phyloP scores from a whole-genome alignment of 2,888 invertebrate genomes.

The Acleris holmiana region DNA sequence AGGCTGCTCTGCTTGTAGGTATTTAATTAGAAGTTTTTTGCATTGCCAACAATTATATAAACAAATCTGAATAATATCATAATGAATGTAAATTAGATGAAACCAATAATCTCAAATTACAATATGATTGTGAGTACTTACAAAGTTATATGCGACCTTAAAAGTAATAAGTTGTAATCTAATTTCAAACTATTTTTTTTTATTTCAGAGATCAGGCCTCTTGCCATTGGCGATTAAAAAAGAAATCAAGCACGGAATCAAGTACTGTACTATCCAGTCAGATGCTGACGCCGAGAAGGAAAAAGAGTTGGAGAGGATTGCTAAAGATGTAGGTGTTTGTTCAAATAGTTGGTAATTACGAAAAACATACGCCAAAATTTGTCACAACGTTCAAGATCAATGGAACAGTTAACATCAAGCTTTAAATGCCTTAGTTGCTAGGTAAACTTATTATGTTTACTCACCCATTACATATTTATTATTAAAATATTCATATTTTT shows the following conservation, averaged over 20 bases:
- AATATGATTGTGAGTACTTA: constrained; percentile 31
- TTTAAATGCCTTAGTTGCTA: no score
- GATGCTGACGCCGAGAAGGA: constrained; percentile 67
- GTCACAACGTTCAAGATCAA: no score
- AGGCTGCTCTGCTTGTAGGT: no score
- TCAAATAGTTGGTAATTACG: background rate
- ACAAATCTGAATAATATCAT: no score
- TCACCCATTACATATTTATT: no score
- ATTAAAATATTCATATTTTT: no score
- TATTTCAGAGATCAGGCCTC: constrained; percentile 51
- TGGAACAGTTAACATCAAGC: no score
- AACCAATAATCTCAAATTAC: constrained; percentile 5
- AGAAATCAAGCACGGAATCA: constrained; percentile 37
- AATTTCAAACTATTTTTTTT: background rate
- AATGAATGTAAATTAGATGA: no score
- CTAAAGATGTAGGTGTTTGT: constrained; percentile 59
- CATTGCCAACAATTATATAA: no score
- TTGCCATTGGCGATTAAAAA: constrained; percentile 30
- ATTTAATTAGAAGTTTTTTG: no score
- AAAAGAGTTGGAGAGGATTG: constrained; percentile 69
- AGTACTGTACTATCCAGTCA: constrained; percentile 47
- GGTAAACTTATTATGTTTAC: no score
- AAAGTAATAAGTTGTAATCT: background rate
- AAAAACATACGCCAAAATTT: no score
- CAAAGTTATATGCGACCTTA: background rate